Percentiles rank a stretch among this genome's conserved stretches.
Evolutionary conservation across 2,888 invertebrate species (phyloP).

Genomic region (Eupeodes latifasciatus): DNA sequence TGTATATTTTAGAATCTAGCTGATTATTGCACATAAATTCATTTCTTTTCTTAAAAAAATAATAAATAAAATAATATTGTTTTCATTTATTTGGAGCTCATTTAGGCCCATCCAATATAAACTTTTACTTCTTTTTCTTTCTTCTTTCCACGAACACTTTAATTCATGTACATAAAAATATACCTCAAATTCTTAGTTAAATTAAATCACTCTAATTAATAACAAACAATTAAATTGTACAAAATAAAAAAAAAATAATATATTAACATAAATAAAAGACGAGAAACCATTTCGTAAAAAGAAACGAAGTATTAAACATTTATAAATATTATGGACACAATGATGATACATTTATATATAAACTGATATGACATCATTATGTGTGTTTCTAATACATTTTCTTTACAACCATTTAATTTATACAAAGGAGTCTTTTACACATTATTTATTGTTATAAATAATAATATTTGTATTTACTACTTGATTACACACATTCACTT

Average conservation of each 20-base stretch:
- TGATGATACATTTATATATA: slow-evolving; percentile 6
- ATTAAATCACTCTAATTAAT: not conserved
- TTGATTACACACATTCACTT: slow-evolving; percentile 57
- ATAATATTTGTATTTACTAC: slow-evolving; percentile 41
- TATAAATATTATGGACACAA: slow-evolving; percentile 14
- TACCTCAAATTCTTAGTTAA: not conserved
- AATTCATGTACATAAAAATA: not conserved
- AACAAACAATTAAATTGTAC: not conserved
- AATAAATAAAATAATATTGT: too few relatives aligned
- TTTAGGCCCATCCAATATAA: too few relatives aligned
- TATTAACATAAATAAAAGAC: not conserved
- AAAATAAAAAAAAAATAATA: not conserved
- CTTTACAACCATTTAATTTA: slow-evolving; percentile 71
- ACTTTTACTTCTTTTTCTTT: too few relatives aligned
- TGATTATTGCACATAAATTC: too few relatives aligned
- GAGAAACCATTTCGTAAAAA: not conserved
- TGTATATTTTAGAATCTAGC: too few relatives aligned
- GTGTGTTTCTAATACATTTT: slow-evolving; percentile 38
- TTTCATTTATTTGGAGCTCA: too few relatives aligned
- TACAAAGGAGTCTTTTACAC: slow-evolving; percentile 45
- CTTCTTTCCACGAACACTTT: too few relatives aligned
- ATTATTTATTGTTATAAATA: slow-evolving; percentile 42
- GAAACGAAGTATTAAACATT: not conserved
- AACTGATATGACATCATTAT: slow-evolving; percentile 4
- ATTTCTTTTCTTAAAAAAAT: too few relatives aligned